phyloP scores from a whole-genome alignment of 2,888 invertebrate genomes.

The Ypsolopha scabrella region DNA sequence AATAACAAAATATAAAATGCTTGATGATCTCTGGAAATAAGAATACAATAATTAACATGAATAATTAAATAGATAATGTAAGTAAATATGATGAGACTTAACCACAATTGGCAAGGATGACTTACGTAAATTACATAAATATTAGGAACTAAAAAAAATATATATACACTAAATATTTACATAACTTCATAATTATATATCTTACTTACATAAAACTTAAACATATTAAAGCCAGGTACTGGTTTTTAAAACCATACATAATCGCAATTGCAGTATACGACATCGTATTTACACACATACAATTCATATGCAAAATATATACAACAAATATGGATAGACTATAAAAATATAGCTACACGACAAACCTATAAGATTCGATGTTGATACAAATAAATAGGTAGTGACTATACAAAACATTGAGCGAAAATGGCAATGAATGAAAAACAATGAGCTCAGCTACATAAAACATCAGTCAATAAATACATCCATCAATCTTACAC shows the following conservation, averaged over 20 bases:
- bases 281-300: conserved; percentile 18
- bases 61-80: conserved; percentile 7
- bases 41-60: conserved; percentile 4
- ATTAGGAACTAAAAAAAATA: conserved; percentile 3
- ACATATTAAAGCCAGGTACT: conserved; percentile 58
- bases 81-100: conserved; percentile 1
- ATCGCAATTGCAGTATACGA: conserved; percentile 13
- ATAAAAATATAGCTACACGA: conserved; percentile 22
- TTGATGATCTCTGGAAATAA: no score
- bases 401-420: conserved; percentile 21
- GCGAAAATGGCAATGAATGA: conserved; percentile 19
- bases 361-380: conserved; percentile 17
- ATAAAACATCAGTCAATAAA: conserved; percentile 32
- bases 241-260: conserved; percentile 22
- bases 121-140: conserved; percentile 8
- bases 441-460: conserved; percentile 11
- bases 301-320: conserved; percentile 12
- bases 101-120: conserved; percentile 7
- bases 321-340: conserved; percentile 17
- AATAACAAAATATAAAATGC: no score
- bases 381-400: conserved; percentile 17
- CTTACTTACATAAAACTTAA: conserved; percentile 35
- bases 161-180: conserved; percentile 4
- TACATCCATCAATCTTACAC: conserved; percentile 38
- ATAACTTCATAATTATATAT: conserved; percentile 4